Evolutionary conservation across 2,888 invertebrate genomes (phyloP).

Genomic region (Sclerodermus sp.): DNA sequence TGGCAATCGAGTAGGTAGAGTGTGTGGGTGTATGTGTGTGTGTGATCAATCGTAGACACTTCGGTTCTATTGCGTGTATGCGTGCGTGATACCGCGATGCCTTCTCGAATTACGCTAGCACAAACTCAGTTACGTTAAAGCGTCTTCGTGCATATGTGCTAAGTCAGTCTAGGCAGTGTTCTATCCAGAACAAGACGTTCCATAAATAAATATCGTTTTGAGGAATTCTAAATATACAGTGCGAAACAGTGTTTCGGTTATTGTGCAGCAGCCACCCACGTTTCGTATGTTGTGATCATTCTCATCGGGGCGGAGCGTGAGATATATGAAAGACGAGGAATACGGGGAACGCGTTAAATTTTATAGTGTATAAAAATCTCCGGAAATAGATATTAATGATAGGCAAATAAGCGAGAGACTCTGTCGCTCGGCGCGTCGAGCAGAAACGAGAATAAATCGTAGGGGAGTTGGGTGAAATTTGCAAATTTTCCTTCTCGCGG

Average conservation of each 20-base stretch:
- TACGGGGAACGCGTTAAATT: no score
- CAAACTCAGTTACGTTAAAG: constrained; percentile 37
- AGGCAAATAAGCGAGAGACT: no score
- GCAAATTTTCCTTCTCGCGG: no score
- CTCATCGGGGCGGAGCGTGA: background rate
- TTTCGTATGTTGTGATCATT: background rate
- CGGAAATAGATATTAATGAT: no score
- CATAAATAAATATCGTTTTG: no score
- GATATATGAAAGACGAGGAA: background rate
- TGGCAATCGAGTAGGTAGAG: constrained; percentile 21
- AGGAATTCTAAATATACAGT: no score
- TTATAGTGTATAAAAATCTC: no score
- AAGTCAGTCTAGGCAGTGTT: constrained; percentile 12
- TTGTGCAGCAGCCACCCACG: background rate
- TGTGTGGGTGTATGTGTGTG: constrained; percentile 7
- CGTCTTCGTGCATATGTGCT: constrained; percentile 28
- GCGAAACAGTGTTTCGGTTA: background rate
- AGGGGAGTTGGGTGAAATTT: no score
- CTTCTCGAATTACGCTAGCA: constrained; percentile 39
- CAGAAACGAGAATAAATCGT: no score
- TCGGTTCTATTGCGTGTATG: constrained; percentile 3
- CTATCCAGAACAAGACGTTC: constrained; percentile 5
- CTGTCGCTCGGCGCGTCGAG: no score
- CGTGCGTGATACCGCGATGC: constrained; percentile 17
- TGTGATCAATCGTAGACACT: constrained; percentile 17